These are phyloP conservation scores for Urechis unicinctus DNA, from an alignment of 2,888 invertebrate species.

Conservation along the genomic window DNA sequence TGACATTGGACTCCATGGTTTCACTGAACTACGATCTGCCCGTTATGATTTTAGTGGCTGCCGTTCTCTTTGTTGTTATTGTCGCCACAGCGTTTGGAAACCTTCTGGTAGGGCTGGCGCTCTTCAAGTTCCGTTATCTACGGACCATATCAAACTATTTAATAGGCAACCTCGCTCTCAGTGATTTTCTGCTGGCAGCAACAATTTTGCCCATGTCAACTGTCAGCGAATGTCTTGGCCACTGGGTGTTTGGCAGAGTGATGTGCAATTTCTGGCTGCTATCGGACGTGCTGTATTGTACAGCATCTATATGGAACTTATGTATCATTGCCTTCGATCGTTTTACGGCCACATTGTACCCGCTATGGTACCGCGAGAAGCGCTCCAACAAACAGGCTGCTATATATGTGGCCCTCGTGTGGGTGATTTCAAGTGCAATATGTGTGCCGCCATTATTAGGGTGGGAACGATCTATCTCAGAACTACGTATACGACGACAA, in stretches of 20 bases:
- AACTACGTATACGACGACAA: constrained; percentile 19
- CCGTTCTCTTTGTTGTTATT: constrained; percentile 9
- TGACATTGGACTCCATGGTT: background rate
- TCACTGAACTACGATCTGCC: constrained; percentile 6
- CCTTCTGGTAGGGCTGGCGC: constrained; percentile 40
- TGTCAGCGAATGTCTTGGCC: constrained; percentile 43
- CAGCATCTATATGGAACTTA: constrained; percentile 51
- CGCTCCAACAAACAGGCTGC: constrained; percentile 39
- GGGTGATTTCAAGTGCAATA: constrained; percentile 47
- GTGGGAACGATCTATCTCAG: constrained; percentile 21
- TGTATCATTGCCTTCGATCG: constrained; percentile 50
- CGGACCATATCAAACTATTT: constrained; percentile 49
- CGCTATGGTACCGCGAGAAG: constrained; percentile 41
- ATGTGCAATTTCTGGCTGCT: constrained; percentile 53
- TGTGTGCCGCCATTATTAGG: constrained; percentile 46
- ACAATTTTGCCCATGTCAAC: constrained; percentile 48
- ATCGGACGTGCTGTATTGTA: constrained; percentile 50
- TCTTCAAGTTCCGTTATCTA: constrained; percentile 34
- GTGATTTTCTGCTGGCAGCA: constrained; percentile 47
- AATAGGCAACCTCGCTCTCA: constrained; percentile 49
- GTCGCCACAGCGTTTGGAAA: constrained; percentile 28
- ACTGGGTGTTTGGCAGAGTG: constrained; percentile 46
- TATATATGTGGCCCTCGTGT: constrained; percentile 45
- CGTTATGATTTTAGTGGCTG: constrained; percentile 4
- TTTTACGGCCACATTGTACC: constrained; percentile 50